These are phyloP conservation scores for Panonychus citri DNA, from an alignment of 1,140 invertebrate genomes.

Conservation along the genomic window DNA sequence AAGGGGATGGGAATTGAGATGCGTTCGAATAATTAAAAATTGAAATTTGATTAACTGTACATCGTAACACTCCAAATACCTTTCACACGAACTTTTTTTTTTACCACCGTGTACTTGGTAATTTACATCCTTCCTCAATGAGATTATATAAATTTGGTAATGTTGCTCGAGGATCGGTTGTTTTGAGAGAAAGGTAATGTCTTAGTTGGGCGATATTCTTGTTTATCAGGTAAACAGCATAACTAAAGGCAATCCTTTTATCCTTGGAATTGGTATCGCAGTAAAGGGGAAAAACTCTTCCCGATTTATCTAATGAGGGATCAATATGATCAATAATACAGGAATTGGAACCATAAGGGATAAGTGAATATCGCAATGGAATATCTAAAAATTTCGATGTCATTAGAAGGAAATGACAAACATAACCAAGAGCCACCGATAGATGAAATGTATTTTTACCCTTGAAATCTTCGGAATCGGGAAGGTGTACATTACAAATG, in stretches of 20 bases:
- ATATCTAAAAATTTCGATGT: conserved; percentile 52
- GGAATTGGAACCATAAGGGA: conserved; percentile 47
- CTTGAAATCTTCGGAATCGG: conserved; percentile 40
- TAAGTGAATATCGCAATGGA: conserved; percentile 50
- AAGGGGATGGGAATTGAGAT: no score
- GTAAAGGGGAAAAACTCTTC: conserved; percentile 47
- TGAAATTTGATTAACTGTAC: no score
- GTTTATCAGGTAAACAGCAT: conserved; percentile 62
- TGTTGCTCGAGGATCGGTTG: conserved; percentile 42
- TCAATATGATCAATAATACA: conserved; percentile 50
- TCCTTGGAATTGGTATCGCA: conserved; percentile 37
- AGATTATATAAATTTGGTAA: conserved; percentile 42
- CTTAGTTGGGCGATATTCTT: conserved; percentile 63
- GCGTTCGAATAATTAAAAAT: no score
- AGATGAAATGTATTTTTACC: conserved; percentile 38
- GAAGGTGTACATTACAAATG: conserved; percentile 45
- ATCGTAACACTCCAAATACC: no score
- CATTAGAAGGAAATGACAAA: conserved; percentile 52
- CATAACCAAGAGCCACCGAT: conserved; percentile 51
- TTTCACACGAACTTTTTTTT: no score
- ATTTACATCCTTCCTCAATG: conserved; percentile 8
- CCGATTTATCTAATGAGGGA: not conserved
- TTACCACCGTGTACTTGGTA: not conserved
- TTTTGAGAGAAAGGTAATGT: conserved; percentile 42
- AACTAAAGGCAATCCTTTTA: conserved; percentile 41